Conservation (phyloP, 2,797 vertebrate genomes). For the Mormyrus hasselquistii region DNA sequence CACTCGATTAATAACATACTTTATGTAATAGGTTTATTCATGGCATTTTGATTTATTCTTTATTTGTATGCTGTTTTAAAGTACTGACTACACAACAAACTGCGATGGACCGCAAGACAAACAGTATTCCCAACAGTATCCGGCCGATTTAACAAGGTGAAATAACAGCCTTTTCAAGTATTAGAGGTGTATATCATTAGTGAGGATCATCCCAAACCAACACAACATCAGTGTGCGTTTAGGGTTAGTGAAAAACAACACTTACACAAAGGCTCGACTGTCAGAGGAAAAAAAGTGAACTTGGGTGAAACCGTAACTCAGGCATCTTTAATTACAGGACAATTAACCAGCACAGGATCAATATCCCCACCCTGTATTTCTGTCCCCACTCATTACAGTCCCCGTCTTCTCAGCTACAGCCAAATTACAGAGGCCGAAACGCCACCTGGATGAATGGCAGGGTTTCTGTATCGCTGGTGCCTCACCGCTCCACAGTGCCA, state of each 20-base stretch:
- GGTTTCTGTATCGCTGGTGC: conserved; percentile 8
- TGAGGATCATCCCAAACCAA: neutral
- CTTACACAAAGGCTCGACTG: neutral
- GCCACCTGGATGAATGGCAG: conserved; percentile 26
- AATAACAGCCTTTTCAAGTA: neutral
- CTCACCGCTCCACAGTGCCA: neutral
- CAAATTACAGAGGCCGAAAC: conserved; percentile 41
- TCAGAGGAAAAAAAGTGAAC: neutral
- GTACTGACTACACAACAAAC: neutral
- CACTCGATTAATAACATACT: neutral
- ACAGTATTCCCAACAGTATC: neutral
- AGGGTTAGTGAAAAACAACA: neutral
- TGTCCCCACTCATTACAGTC: conserved; percentile 41
- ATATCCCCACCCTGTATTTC: conserved; percentile 24
- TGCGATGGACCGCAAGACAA: neutral
- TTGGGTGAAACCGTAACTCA: neutral
- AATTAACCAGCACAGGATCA: neutral
- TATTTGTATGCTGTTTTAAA: neutral
- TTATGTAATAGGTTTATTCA: neutral
- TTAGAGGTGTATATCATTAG: neutral
- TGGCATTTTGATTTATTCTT: neutral
- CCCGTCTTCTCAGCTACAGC: conserved; percentile 22
- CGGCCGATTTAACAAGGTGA: neutral
- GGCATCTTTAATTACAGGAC: neutral
- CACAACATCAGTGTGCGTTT: neutral